These are phyloP conservation scores for Cephonodes hylas DNA, from an alignment of 2,888 invertebrate species.

Conservation along the genomic window DNA sequence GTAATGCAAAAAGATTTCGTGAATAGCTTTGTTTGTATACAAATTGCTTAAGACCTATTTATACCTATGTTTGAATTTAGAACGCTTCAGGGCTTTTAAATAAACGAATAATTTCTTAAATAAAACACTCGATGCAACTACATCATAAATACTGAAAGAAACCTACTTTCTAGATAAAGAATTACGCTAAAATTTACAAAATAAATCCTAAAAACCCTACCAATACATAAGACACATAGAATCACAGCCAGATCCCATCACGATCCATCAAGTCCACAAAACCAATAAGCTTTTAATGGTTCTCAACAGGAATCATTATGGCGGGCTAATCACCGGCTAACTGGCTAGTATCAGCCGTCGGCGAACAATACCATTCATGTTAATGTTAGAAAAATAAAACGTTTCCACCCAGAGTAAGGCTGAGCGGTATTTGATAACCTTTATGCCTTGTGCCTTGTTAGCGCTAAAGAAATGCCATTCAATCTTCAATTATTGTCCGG, in stretches of 20 bases:
- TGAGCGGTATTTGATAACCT: slow-evolving; percentile 64
- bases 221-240: no score
- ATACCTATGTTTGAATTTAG: no score
- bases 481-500: slow-evolving; percentile 48
- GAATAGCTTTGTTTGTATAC: background rate
- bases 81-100: no score
- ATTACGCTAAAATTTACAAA: no score
- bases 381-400: slow-evolving; percentile 21
- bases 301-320: background rate
- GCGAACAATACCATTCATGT: slow-evolving; percentile 31
- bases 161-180: no score
- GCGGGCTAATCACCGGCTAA: slow-evolving; percentile 1
- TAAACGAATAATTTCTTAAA: no score
- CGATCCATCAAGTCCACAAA: background rate
- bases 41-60: background rate
- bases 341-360: background rate
- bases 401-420: slow-evolving; percentile 22
- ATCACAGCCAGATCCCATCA: background rate
- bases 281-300: slow-evolving; percentile 1
- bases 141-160: background rate
- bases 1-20: background rate
- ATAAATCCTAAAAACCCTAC: no score
- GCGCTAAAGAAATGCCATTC: slow-evolving; percentile 47
- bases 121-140: background rate
- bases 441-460: slow-evolving; percentile 42